Base-by-base conservation (phyloP, 2,113 vertebrate genomes). In the Gallinago undulata region DNA sequence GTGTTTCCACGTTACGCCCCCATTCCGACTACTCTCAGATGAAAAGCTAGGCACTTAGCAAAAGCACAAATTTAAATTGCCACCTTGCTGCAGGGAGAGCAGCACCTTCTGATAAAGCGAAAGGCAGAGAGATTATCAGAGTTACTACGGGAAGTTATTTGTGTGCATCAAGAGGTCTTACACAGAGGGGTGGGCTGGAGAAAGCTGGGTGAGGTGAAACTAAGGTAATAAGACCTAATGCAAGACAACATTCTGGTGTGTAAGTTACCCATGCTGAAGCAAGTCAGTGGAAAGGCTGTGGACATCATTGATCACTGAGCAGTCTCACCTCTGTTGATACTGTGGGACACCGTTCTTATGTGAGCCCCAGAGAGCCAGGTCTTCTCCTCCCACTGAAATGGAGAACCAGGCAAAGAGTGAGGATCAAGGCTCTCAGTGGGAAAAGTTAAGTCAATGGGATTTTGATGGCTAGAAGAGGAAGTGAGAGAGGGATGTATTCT, bases 21-120 rank as follows among this genome's bases (percentile, higher is more conserved):
- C 37, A 11, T 39, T 63, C 76, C 7, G 1, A 55, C 76, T 69
- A 50, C 85, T 68, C 66, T 84, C 94, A 79, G 83, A 89, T 87
- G 90, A 92, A 94, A 96, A 97, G 92, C 69, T 82, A 97, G 94
- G 95, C 89, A 95, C 83, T 94, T 90, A 87, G 89, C 80, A 92
- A 95, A 97, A 97, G 89, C 93, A 96, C 95, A 95, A 89, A 87
- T 95, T 37, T 33, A 37, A 95, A 91, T 94, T 84, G 43, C 84
- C 82, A 68, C 50, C 69, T 67, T 91, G 59, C 72, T 95, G 72
- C 87, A 57, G 35, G 84, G 68, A 96, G 62, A 91, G 59, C 87
- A 84, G 69, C 91, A 55, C 68, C 41, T 95, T 69, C 89, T 76
- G 86, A 90, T 64, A 86, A 94, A 94, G 64, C 39, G 72, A 62